Evolutionary conservation across 2,113 vertebrate genomes (phyloP).

Genomic region (Lethenteron reissneri): DNA sequence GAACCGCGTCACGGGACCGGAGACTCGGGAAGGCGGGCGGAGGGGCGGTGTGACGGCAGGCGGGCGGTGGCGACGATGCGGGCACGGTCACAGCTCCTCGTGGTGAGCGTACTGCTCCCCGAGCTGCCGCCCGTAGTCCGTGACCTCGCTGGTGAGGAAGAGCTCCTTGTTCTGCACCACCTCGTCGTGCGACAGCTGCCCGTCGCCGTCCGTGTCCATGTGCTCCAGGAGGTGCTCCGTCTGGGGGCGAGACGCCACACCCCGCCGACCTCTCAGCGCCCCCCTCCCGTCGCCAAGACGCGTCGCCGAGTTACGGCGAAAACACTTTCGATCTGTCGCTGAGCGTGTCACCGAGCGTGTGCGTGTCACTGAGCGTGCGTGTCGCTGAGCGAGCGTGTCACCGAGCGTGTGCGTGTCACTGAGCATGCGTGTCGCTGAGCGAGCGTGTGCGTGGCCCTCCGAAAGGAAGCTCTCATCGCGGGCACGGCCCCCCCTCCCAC

Average conservation of each 20-base stretch:
- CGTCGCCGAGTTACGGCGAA: background rate
- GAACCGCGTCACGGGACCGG: no score
- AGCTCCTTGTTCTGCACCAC: slow-evolving; percentile 58
- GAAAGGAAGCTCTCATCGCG: no score
- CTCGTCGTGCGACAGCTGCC: slow-evolving; percentile 46
- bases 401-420: no score
- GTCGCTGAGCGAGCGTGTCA: no score
- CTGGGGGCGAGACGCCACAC: slow-evolving; percentile 19
- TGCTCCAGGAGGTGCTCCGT: slow-evolving; percentile 67
- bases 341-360: no score
- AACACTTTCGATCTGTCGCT: no score
- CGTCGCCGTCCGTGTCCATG: slow-evolving; percentile 59
- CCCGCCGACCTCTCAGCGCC: background rate
- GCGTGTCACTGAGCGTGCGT: no score
- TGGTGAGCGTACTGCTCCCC: slow-evolving; percentile 39
- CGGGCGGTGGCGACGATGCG: slow-evolving; percentile 9
- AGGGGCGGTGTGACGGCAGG: no score
- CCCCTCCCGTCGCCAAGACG: background rate
- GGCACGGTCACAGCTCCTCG: slow-evolving; percentile 29
- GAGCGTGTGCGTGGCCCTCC: no score
- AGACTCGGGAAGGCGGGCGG: no score
- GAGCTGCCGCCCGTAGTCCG: slow-evolving; percentile 67
- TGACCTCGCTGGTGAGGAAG: slow-evolving; percentile 85
- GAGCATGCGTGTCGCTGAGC: no score
- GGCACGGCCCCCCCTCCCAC: no score